Percentiles rank a stretch among this genome's conserved stretches.
Conservation (phyloP, 2,797 vertebrate genomes). For the Characodon lateralis region DNA sequence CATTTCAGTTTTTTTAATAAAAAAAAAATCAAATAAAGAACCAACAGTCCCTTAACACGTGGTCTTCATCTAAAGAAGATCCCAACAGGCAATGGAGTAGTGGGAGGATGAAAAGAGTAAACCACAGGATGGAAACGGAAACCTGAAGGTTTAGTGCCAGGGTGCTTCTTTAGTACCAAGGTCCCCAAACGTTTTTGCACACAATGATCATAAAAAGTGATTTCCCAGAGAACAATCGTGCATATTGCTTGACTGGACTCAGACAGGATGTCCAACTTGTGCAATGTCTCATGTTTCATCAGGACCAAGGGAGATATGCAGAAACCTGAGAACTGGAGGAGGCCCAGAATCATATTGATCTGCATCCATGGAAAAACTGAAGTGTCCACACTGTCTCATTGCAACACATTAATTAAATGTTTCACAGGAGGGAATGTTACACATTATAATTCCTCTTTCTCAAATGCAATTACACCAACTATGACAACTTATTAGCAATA, state of each 20-base stretch:
- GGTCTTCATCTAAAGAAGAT: slow-evolving; percentile 68
- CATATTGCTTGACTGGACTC: neutral
- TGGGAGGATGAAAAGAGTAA: slow-evolving; percentile 23
- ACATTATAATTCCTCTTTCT: slow-evolving; percentile 11
- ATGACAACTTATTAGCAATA: slow-evolving; percentile 4
- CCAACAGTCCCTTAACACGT: slow-evolving; percentile 64
- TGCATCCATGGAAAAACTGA: slow-evolving; percentile 12
- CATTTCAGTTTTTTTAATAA: neutral
- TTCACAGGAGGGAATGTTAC: neutral
- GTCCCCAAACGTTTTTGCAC: slow-evolving; percentile 27
- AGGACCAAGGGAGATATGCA: slow-evolving; percentile 16
- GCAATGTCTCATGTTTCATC: slow-evolving; percentile 51
- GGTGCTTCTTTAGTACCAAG: slow-evolving; percentile 20
- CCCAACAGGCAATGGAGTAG: slow-evolving; percentile 32
- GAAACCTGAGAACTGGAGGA: slow-evolving; percentile 28
- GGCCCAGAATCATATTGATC: slow-evolving; percentile 21
- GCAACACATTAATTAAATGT: slow-evolving; percentile 1
- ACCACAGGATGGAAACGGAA: slow-evolving; percentile 30
- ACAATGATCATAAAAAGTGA: slow-evolving; percentile 48
- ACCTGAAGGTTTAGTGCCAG: slow-evolving; percentile 26
- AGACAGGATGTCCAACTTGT: slow-evolving; percentile 39
- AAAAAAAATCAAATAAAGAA: slow-evolving; percentile 15
- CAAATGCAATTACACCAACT: slow-evolving; percentile 28
- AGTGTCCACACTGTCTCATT: slow-evolving; percentile 8
- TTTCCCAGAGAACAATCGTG: slow-evolving; percentile 31